phyloP scores from a whole-genome alignment of 2,888 invertebrate genomes.

The Luffia ferchaultella region DNA sequence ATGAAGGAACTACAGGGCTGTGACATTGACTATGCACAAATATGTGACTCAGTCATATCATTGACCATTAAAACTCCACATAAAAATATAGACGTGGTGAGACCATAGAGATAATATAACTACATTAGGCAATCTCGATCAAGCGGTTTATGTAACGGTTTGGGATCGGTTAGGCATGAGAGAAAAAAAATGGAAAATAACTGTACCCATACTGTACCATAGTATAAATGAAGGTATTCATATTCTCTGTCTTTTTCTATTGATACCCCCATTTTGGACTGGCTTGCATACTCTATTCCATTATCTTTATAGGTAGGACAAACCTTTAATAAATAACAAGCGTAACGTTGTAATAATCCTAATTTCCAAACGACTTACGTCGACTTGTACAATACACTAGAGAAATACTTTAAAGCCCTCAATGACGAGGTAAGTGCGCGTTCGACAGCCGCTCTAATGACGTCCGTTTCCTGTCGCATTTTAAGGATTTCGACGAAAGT shows the following conservation, averaged over 20 bases:
- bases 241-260: background rate
- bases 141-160: too few relatives aligned
- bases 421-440: background rate
- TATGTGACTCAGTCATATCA: too few relatives aligned
- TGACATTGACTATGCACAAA: too few relatives aligned
- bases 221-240: background rate
- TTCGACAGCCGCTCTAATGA: background rate
- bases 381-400: background rate
- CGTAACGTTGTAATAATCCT: too few relatives aligned
- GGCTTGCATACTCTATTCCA: background rate
- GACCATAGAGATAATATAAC: too few relatives aligned
- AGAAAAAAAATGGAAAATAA: too few relatives aligned
- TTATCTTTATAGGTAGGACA: background rate
- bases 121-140: too few relatives aligned
- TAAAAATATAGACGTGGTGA: too few relatives aligned
- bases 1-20: too few relatives aligned
- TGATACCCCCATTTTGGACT: background rate
- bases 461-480: background rate
- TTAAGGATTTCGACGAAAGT: background rate
- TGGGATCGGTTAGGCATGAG: too few relatives aligned
- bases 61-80: too few relatives aligned
- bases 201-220: background rate
- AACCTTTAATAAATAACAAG: background rate
- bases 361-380: background rate
- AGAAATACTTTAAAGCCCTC: background rate